phyloP scores from a whole-genome alignment of 2,113 vertebrate genomes.

The Etheostoma spectabile region DNA sequence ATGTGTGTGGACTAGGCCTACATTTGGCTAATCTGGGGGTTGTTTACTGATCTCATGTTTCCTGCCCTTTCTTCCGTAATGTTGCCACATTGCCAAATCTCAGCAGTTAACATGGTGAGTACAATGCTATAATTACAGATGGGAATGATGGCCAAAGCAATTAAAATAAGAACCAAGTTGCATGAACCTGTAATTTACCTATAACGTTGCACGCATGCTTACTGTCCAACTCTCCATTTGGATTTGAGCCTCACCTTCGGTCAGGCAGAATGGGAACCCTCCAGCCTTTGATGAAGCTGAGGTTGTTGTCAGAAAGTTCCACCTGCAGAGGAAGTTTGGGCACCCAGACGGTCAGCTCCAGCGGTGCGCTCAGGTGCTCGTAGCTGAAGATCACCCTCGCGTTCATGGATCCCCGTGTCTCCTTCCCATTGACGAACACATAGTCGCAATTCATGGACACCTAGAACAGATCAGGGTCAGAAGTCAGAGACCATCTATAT shows the following conservation, averaged over 20 bases:
- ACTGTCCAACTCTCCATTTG: not conserved
- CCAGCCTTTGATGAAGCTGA: constrained; percentile 99
- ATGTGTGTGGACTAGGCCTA: too few species aligned
- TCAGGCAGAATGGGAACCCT: constrained; percentile 95
- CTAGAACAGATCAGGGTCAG: constrained; percentile 74
- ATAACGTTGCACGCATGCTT: not conserved
- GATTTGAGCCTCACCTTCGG: constrained; percentile 85
- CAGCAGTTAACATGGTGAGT: not conserved
- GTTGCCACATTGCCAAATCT: not conserved
- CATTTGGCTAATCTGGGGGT: not conserved
- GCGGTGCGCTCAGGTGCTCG: constrained; percentile 91
- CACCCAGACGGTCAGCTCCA: constrained; percentile 98
- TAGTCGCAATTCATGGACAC: constrained; percentile 99
- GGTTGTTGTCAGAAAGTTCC: constrained; percentile 90
- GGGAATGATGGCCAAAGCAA: not conserved
- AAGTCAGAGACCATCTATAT: constrained; percentile 70
- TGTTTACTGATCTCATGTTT: not conserved
- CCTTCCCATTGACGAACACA: constrained; percentile 97
- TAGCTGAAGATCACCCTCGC: constrained; percentile 96
- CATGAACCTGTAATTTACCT: not conserved
- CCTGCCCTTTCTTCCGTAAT: not conserved
- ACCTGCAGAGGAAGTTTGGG: constrained; percentile 95
- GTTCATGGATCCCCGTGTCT: constrained; percentile 94
- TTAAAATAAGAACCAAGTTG: not conserved
- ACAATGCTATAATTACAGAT: not conserved